Base-by-base conservation (phyloP, 2,888 invertebrate genomes). In the Sceliomorpha sp. region DNA sequence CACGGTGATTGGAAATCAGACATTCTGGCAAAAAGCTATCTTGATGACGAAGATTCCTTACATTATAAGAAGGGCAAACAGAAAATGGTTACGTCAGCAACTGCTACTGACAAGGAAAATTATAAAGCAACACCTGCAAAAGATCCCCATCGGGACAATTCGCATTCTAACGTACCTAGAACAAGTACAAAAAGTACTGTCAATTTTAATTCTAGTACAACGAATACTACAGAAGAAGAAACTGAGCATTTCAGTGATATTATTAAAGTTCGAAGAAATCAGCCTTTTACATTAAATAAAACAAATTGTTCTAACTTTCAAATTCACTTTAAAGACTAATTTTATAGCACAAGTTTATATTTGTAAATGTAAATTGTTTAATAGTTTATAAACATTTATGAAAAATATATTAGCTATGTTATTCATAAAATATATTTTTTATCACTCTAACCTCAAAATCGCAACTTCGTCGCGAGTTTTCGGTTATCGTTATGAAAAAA, bases 271-370 rank as follows among this genome's bases (percentile, higher is more conserved):
- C 48, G 36, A 15, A 34, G 36, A 36, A 10, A 36, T n/a, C 1
- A 31, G 3, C 34, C 47, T n/a, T 37, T 50, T 36, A 24, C 37
- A 27, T 10, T 37, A 2, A 50, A 8, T 10, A 27, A 37, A 9
- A 36, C 6, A 1, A 14, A 48, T 10, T 48, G 47, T 36, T 48
- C 34, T 13, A 48, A 48, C 9, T 48, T 48, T 13, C 34, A 48
- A 24, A 24, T 34, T 5, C 47, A 48, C 26, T 34, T 48, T 9
- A 31, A 31, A 9, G 31, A 31, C 2, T 29, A 9, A 29, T 29
- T 29, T 29, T 9, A n/a, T n/a, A n/a, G n/a, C n/a, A n/a, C n/a
- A n/a, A n/a, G n/a, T n/a, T n/a, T n/a, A n/a, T n/a, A n/a, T n/a
- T n/a, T n/a, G n/a, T n/a, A n/a, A n/a, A n/a, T n/a, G n/a, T n/a